phyloP scores from a whole-genome alignment of 2,888 invertebrate genomes.

The Drosophila histrio region DNA sequence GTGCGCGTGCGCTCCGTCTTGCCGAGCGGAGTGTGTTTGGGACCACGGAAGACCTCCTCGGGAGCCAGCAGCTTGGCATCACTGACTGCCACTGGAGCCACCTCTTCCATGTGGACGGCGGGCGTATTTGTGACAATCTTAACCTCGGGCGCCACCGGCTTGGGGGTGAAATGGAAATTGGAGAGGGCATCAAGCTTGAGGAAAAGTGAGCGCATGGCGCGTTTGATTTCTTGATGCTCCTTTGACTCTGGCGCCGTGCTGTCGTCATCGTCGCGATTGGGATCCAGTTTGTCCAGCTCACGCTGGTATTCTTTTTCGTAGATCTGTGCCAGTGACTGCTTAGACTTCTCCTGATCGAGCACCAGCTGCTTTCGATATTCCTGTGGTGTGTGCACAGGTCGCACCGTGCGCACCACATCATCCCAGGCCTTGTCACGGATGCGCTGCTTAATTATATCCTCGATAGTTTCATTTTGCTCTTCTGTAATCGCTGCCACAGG shows the following conservation, averaged over 20 bases:
- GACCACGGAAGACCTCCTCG: constrained; percentile 91
- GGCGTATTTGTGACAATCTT: constrained; percentile 96
- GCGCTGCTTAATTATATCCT: constrained; percentile 95
- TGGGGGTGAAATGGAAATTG: constrained; percentile 97
- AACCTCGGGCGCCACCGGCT: constrained; percentile 92
- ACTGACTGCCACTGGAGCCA: constrained; percentile 94
- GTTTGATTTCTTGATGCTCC: constrained; percentile 91
- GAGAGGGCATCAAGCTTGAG: constrained; percentile 95
- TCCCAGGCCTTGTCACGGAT: constrained; percentile 98
- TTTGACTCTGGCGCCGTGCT: constrained; percentile 87
- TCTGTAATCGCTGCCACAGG: constrained; percentile 97
- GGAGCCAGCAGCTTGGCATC: constrained; percentile 95
- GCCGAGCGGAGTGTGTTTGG: constrained; percentile 86
- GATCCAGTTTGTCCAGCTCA: constrained; percentile 86
- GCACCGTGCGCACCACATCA: constrained; percentile 94
- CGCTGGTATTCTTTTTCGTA: constrained; percentile 95
- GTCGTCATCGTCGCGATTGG: constrained; percentile 84
- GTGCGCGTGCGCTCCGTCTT: constrained; percentile 92
- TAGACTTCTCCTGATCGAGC: constrained; percentile 97
- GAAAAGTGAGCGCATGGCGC: constrained; percentile 91
- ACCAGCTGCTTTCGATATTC: constrained; percentile 94
- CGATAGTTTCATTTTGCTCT: constrained; percentile 93
- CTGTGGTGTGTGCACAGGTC: constrained; percentile 91
- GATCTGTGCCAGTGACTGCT: constrained; percentile 95
- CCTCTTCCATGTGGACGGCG: constrained; percentile 97